Base-by-base conservation (phyloP, 1,140 invertebrate species). In the Drosophila rufa region DNA sequence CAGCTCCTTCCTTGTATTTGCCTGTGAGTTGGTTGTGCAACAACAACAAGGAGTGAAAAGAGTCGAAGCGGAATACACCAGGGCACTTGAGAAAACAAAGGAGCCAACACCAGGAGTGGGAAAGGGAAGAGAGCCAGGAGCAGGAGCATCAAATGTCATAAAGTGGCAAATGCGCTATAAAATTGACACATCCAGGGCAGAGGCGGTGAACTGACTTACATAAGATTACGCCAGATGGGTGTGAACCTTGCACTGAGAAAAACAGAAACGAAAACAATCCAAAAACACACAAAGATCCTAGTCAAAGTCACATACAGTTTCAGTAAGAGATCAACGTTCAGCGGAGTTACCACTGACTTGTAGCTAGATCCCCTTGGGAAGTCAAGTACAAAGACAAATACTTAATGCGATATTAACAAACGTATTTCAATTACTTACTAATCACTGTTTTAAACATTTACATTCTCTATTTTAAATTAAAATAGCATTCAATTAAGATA, bases 61-160 rank as follows among this genome's bases (percentile, higher is more conserved):
- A 56, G 53, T 69, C 61, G 62, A 15, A 59, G 56, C 33, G 62
- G 25, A 75, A 79, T 81, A 70, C 75, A 65, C 60, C 56, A 30
- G 51, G 71, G 78, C 85, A 90, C 85, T 90, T 90, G 82, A 85
- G 71, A 82, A 90, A 90, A 90, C 86, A 90, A 90, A 79, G 60
- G 19, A 56, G 62, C 64, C 50, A 67, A 38, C 59, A 62, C 22
- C 55, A 75, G 50, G 62, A 33, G 45, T 36, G 17, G 42, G 12
- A 51, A 45, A 33, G 53, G 55, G 22, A 25, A 25, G 22, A 25
- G 22, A 25, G 22, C 22, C 22, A 43, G 36, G 38, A 68, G 59
- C 33, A 64, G 53, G 36, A 56, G 71, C 65, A 75, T 89, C 74
- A 47, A 81, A 75, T 81, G 75, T 80, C 84, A 56, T 76, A 76